Percentiles rank a stretch among this genome's conserved stretches.
These are phyloP conservation scores for Coracopsis vasa DNA, from an alignment of 2,113 vertebrate species.

Conservation along the genomic window DNA sequence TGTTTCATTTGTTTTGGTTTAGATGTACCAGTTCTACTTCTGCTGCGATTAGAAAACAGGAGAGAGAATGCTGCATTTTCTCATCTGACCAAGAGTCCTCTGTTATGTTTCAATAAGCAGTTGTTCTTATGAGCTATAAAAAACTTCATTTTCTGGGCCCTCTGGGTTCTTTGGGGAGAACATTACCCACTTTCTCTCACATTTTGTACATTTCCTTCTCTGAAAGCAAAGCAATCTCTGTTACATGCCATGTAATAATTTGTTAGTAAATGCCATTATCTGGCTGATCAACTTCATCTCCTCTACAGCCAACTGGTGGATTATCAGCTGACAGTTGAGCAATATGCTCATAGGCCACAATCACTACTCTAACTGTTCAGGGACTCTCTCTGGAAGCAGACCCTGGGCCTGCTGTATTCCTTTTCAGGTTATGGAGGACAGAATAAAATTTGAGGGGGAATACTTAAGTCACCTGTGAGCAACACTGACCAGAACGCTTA, in stretches of 20 bases:
- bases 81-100: background rate
- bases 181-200: background rate
- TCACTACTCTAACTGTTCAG: background rate
- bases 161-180: background rate
- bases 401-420: background rate
- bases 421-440: background rate
- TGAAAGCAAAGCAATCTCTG: background rate
- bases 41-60: background rate
- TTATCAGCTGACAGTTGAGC: background rate
- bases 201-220: background rate
- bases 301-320: background rate
- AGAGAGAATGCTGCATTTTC: background rate
- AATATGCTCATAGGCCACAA: background rate
- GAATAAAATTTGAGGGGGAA: background rate
- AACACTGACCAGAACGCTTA: background rate
- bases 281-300: background rate
- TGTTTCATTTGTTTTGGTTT: background rate
- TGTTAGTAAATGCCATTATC: background rate
- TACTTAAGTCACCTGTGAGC: background rate
- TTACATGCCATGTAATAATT: background rate
- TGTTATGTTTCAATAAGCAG: background rate
- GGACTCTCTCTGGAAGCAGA: background rate
- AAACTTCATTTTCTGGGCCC: background rate
- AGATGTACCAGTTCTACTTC: background rate
- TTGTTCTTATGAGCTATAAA: background rate